Conservation (phyloP, 2,113 vertebrate genomes). For the Lampris incognitus region DNA sequence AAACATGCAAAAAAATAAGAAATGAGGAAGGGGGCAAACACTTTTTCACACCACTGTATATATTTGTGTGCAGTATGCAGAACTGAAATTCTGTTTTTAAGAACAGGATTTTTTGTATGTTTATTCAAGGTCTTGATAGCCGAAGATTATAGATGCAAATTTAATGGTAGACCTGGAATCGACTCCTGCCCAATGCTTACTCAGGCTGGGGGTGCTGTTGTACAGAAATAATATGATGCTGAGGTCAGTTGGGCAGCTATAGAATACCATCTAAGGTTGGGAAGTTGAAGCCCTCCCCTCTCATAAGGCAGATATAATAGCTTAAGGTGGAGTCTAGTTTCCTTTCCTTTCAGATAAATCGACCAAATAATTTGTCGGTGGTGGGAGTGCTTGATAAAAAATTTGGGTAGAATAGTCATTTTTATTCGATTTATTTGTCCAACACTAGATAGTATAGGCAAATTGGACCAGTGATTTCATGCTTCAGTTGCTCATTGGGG, state of each 20-base stretch:
- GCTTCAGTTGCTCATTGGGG: constrained; percentile 8
- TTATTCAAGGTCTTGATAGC: constrained; percentile 33
- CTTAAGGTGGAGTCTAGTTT: constrained; percentile 27
- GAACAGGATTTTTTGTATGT: constrained; percentile 19
- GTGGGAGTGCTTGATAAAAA: constrained; percentile 33
- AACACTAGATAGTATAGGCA: constrained; percentile 30
- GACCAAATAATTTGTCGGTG: constrained; percentile 14
- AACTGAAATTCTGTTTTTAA: constrained; percentile 30
- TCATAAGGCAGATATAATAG: constrained; percentile 34
- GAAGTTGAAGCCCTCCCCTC: constrained; percentile 20
- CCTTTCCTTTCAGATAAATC: constrained; percentile 36
- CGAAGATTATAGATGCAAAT: constrained; percentile 1
- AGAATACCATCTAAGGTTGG: constrained; percentile 36
- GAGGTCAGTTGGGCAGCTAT: constrained; percentile 27
- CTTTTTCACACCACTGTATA: neutral
- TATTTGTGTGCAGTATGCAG: constrained; percentile 24
- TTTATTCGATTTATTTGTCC: constrained; percentile 36
- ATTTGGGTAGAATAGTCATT: constrained; percentile 20
- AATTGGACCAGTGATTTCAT: constrained; percentile 19
- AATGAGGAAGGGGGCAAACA: too few species aligned
- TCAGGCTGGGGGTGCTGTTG: constrained; percentile 16
- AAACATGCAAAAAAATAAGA: too few species aligned
- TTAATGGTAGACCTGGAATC: constrained; percentile 24
- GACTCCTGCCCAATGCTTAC: constrained; percentile 32
- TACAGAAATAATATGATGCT: constrained; percentile 16